Base-by-base conservation (phyloP, 1,140 invertebrate genomes). In the Cydia pomonella region DNA sequence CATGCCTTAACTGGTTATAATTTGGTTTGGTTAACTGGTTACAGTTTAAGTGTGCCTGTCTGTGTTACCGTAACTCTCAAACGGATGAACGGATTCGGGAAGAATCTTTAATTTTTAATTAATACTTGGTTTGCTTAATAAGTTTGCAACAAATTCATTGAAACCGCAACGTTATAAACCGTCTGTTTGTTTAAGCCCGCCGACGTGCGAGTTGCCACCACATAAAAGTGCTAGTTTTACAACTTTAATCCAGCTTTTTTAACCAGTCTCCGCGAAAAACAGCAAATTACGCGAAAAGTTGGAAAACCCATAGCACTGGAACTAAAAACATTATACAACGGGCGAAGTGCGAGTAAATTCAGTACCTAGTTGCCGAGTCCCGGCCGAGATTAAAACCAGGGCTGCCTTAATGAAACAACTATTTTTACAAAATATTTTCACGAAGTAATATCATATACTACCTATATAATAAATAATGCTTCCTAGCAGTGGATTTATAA, bases 281-380 rank as follows among this genome's bases (percentile, higher is more conserved):
- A 23, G 53, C 53, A 59, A 59, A 59, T 59, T 59, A 59, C 53
- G 21, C 53, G 53, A 59, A 59, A 59, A 59, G 53, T 59, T 59
- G 53, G 16, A 12, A 59, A 59, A 21, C 53, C 16, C 21, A 59
- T 59, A 53, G 50, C 50, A 18, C 50, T 21, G 53, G 21, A 23
- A 59, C 53, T n/a, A 53, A n/a, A 59, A 59, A 23, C 53, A 21
- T 59, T 59, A 23, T 23, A 59, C 21, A 21, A 50, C 18, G 47
- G 18, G 47, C 47, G 47, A 2, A 50, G 53, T 53, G 50, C 21
- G 53, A 23, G 53, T 59, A 59, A 59, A 59, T 23, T 59, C 53
- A 23, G 53, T 10, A n/a, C n/a, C n/a, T n/a, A 23, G 53, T 7
- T 23, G 53, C 53, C 18, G 21, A 10, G 53, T 21, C 53, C 53